Percentiles rank a stretch among this genome's conserved stretches.
phyloP scores from a whole-genome alignment of 1,140 invertebrate genomes.

The Cydia pomonella region DNA sequence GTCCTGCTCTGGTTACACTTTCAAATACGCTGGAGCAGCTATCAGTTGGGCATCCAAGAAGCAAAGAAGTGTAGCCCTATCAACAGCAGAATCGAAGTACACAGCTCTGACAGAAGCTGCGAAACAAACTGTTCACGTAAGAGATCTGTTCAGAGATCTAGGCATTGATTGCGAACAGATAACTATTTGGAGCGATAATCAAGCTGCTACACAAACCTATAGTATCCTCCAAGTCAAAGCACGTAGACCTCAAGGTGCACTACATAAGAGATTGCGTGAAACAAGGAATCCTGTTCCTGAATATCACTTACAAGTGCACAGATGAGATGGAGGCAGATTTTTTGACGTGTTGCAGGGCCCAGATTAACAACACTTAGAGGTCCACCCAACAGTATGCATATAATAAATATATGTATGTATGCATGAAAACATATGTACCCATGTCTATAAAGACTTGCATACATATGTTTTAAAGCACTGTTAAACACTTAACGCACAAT shows the following conservation, averaged over 20 bases:
- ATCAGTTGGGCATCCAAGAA: background rate
- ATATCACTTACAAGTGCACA: constrained; percentile 1
- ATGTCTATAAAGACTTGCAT: too few relatives aligned
- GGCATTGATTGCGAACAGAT: background rate
- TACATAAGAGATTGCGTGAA: constrained; percentile 19
- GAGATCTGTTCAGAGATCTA: constrained; percentile 6
- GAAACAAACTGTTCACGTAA: constrained; percentile 18
- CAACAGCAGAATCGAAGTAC: background rate
- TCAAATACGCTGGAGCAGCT: constrained; percentile 39
- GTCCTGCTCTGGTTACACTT: constrained; percentile 57
- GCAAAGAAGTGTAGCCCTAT: background rate
- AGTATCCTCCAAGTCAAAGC: constrained; percentile 29
- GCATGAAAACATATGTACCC: too few relatives aligned
- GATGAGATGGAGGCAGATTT: constrained; percentile 30
- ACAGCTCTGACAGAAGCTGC: background rate
- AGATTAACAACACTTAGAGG: background rate
- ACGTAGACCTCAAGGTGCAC: constrained; percentile 31
- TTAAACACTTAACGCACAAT: too few relatives aligned
- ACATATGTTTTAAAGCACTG: too few relatives aligned
- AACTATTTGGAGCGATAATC: constrained; percentile 22
- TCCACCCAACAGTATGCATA: too few relatives aligned
- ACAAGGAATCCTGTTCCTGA: background rate
- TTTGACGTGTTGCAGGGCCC: background rate
- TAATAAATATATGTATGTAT: too few relatives aligned
- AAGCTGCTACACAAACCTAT: constrained; percentile 34